Conservation (phyloP, 2,797 vertebrate species). For the Catamblyrhynchus diadema region DNA sequence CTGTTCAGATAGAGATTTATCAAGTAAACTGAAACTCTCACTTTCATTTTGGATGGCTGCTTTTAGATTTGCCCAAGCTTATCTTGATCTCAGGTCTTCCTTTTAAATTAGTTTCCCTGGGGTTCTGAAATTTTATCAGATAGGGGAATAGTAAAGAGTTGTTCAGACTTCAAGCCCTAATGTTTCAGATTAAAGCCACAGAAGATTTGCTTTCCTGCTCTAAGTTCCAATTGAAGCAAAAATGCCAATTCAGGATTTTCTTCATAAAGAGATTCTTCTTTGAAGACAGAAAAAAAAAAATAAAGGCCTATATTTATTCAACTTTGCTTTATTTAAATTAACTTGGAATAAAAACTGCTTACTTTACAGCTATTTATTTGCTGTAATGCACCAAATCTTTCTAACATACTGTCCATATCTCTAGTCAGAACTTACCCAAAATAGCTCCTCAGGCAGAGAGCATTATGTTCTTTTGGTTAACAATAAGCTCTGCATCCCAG, state of each 20-base stretch:
- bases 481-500: not conserved
- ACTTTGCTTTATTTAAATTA: not conserved
- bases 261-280: not conserved
- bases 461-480: not conserved
- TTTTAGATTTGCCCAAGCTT: conserved; percentile 5
- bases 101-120: conserved; percentile 39
- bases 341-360: not conserved
- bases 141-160: conserved; percentile 35
- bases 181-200: not conserved
- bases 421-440: not conserved
- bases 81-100: not conserved
- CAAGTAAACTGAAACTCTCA: not conserved
- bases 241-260: not conserved
- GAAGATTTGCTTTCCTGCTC: conserved; percentile 13
- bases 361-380: not conserved
- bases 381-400: not conserved
- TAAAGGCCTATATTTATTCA: not conserved
- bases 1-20: not conserved
- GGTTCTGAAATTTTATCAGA: conserved; percentile 15
- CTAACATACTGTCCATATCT: not conserved
- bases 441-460: not conserved
- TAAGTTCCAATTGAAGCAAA: not conserved
- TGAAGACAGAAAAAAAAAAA: not conserved
- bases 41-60: not conserved
- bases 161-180: conserved; percentile 27